Evolutionary conservation across 2,113 vertebrate genomes (phyloP).

Genomic region (Lepisosteus oculatus): DNA sequence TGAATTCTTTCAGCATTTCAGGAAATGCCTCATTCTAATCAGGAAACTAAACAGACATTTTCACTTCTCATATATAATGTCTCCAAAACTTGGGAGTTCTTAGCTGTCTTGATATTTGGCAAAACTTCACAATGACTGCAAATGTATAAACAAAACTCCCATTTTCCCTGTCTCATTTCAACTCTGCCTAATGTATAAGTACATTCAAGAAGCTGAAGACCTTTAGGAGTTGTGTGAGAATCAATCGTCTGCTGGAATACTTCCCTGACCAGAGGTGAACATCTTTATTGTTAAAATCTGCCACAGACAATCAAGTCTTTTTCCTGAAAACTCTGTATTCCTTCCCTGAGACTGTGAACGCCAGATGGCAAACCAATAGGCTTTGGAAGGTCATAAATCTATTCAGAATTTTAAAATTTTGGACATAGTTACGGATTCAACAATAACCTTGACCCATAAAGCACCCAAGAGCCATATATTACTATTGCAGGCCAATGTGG

Average conservation of each 20-base stretch:
- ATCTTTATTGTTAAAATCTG: constrained; percentile 29
- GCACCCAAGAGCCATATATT: constrained; percentile 33
- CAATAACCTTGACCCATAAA: constrained; percentile 41
- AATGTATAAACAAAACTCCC: constrained; percentile 1
- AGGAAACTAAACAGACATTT: not conserved
- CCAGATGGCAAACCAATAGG: constrained; percentile 42
- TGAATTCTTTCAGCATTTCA: not conserved
- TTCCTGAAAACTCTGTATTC: constrained; percentile 11
- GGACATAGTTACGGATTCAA: constrained; percentile 34
- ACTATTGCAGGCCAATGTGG: constrained; percentile 25
- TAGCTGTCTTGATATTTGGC: constrained; percentile 16
- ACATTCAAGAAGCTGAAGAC: constrained; percentile 15
- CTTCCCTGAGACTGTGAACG: constrained; percentile 21
- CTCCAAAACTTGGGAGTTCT: constrained; percentile 12
- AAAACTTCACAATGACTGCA: constrained; percentile 13
- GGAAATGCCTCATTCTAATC: not conserved
- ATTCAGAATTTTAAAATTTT: constrained; percentile 29
- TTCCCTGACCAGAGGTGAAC: constrained; percentile 27
- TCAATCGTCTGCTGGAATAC: constrained; percentile 16
- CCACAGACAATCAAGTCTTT: constrained; percentile 20
- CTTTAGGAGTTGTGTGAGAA: constrained; percentile 18
- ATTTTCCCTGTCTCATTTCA: constrained; percentile 9
- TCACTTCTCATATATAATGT: constrained; percentile 15
- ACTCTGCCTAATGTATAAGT: constrained; percentile 7
- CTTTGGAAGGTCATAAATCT: constrained; percentile 32